Evolutionary conservation across 2,888 invertebrate genomes (phyloP).

Genomic region (Bellardia pandia): DNA sequence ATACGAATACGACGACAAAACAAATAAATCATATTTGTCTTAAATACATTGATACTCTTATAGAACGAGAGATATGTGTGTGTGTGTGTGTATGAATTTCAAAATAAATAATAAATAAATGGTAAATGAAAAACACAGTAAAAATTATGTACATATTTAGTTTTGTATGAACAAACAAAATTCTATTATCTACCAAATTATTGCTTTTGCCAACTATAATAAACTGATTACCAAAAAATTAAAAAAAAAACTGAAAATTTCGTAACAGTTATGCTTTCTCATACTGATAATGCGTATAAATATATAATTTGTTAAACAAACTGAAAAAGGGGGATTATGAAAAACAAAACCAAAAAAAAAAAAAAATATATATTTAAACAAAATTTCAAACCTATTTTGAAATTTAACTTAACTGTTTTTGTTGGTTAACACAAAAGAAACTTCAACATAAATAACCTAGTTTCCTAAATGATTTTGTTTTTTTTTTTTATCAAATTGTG

Average conservation of each 20-base stretch:
- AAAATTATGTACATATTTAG: neutral
- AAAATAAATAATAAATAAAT: conserved; percentile 14
- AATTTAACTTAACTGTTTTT: neutral
- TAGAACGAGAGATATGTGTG: neutral
- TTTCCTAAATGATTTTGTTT: conserved; percentile 25
- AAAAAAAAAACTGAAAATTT: conserved; percentile 31
- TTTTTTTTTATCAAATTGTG: conserved; percentile 55
- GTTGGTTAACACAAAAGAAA: neutral
- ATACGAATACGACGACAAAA: neutral
- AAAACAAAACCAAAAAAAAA: neutral
- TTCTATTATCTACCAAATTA: conserved; percentile 4
- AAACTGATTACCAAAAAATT: conserved; percentile 27
- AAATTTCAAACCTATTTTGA: neutral
- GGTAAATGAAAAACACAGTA: neutral
- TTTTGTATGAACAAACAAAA: conserved; percentile 2
- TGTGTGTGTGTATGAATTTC: neutral
- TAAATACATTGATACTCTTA: neutral
- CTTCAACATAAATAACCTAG: conserved; percentile 24
- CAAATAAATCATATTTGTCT: conserved; percentile 52
- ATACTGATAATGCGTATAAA: conserved; percentile 11
- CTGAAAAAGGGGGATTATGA: conserved; percentile 15
- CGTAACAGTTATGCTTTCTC: neutral
- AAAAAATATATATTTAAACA: conserved; percentile 1
- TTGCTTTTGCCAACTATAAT: conserved; percentile 18
- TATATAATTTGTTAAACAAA: conserved; percentile 43